These are phyloP conservation scores for Drosophila tropicalis DNA, from an alignment of 1,140 invertebrate species.

Conservation along the genomic window DNA sequence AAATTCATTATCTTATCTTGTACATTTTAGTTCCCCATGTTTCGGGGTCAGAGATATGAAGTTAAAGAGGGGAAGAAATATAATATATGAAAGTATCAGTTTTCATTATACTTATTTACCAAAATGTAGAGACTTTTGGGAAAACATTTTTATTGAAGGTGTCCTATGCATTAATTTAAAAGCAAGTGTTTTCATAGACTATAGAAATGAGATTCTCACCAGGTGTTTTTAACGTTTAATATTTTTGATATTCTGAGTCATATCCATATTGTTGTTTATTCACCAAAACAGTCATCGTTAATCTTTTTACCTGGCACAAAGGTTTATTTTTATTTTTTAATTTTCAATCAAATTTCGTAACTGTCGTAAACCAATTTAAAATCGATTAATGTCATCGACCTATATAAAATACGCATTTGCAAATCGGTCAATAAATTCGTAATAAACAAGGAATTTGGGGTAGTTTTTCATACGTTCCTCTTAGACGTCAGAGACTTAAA, in stretches of 20 bases:
- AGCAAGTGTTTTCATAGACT: not conserved
- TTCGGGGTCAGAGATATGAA: constrained; percentile 35
- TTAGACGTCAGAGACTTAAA: too few species aligned
- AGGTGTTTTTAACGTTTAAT: not conserved
- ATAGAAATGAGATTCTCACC: not conserved
- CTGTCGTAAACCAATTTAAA: not conserved
- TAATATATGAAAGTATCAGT: constrained; percentile 2
- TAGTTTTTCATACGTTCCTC: too few species aligned
- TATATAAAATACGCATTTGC: not conserved
- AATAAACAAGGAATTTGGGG: too few species aligned
- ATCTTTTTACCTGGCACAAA: not conserved
- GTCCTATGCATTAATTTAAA: not conserved
- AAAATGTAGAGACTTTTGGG: constrained; percentile 16
- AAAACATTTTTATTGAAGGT: constrained; percentile 49
- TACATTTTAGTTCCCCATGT: constrained; percentile 42
- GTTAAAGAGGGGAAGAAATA: constrained; percentile 14
- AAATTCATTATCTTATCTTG: constrained; percentile 64
- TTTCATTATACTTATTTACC: constrained; percentile 1
- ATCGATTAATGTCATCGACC: not conserved
- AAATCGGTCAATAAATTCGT: not conserved
- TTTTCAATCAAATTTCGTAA: constrained; percentile 9
- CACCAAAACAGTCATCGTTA: constrained; percentile 2
- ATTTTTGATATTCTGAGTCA: constrained; percentile 1
- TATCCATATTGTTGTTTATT: not conserved
- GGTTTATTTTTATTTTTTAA: not conserved